Evolutionary conservation across 2,797 vertebrate genomes (phyloP).

Genomic region (Hoplostethus atlanticus): DNA sequence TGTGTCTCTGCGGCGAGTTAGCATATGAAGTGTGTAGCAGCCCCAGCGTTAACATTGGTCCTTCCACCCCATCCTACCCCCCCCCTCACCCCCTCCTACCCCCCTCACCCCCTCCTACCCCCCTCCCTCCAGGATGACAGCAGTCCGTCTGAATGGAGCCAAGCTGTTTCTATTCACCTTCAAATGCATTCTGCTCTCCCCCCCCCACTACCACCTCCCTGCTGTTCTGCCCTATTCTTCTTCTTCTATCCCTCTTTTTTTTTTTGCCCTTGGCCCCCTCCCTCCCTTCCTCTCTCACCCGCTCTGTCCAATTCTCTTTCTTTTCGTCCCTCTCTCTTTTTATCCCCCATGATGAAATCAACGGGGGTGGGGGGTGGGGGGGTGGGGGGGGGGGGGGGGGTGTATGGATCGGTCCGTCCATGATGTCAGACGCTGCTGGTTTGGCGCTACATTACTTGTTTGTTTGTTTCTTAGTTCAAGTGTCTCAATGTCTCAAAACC

Average conservation of each 20-base stretch:
- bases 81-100: background rate
- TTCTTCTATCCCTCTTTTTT: background rate
- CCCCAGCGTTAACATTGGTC: slow-evolving; percentile 47
- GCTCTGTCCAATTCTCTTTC: too few relatives aligned
- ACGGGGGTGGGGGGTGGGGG: too few relatives aligned
- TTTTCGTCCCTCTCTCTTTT: slow-evolving; percentile 14
- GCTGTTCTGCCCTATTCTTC: slow-evolving; percentile 45
- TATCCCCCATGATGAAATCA: slow-evolving; percentile 8
- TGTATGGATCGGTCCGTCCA: background rate
- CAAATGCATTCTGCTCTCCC: slow-evolving; percentile 59
- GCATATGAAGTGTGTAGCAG: slow-evolving; percentile 54
- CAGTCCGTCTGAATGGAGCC: slow-evolving; percentile 63
- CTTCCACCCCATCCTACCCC: background rate
- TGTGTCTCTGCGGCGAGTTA: slow-evolving; percentile 43
- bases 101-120: background rate
- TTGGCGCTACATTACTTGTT: too few relatives aligned
- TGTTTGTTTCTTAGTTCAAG: too few relatives aligned
- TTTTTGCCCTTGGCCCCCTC: slow-evolving; percentile 25
- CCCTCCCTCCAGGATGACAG: slow-evolving; percentile 30
- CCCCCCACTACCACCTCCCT: slow-evolving; percentile 25
- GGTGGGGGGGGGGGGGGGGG: too few relatives aligned
- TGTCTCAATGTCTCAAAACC: too few relatives aligned
- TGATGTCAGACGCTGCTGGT: too few relatives aligned
- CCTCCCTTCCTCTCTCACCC: slow-evolving; percentile 12
- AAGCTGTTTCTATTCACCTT: slow-evolving; percentile 73